These are phyloP conservation scores for Stratiomys singularior DNA, from an alignment of 2,888 invertebrate genomes.

Conservation along the genomic window DNA sequence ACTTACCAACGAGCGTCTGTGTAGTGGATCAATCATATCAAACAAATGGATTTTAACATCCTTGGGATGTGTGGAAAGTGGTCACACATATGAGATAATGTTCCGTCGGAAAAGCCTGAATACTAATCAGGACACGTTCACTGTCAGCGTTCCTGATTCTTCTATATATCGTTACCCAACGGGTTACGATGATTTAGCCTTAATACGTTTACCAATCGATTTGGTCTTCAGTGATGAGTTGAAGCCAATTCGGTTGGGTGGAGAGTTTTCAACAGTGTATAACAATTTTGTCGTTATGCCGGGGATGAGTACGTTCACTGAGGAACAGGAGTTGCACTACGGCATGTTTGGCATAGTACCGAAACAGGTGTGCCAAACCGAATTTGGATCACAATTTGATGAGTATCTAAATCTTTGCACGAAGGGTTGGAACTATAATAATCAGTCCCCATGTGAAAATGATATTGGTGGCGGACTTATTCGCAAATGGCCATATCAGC, in stretches of 20 bases:
- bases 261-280: not conserved
- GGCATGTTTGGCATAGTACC: constrained; percentile 48
- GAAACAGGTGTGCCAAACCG: constrained; percentile 28
- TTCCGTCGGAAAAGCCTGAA: constrained; percentile 15
- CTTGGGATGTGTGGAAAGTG: constrained; percentile 21
- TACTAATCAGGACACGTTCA: not conserved
- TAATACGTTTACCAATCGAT: constrained; percentile 46
- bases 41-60: constrained; percentile 49
- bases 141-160: constrained; percentile 29
- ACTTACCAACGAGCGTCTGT: not conserved
- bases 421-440: constrained; percentile 36
- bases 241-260: not conserved
- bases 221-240: constrained; percentile 27
- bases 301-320: constrained; percentile 44
- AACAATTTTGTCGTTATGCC: constrained; percentile 47
- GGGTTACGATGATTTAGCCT: constrained; percentile 48
- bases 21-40: constrained; percentile 49
- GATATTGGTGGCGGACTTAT: constrained; percentile 49
- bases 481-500: constrained; percentile 46
- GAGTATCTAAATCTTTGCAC: constrained; percentile 49
- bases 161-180: constrained; percentile 48
- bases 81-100: not conserved
- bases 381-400: constrained; percentile 39
- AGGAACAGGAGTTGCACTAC: constrained; percentile 45
- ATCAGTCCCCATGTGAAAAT: constrained; percentile 28